These are phyloP conservation scores for Sclerurus mexicanus DNA, from an alignment of 2,113 vertebrate genomes.

Conservation along the genomic window DNA sequence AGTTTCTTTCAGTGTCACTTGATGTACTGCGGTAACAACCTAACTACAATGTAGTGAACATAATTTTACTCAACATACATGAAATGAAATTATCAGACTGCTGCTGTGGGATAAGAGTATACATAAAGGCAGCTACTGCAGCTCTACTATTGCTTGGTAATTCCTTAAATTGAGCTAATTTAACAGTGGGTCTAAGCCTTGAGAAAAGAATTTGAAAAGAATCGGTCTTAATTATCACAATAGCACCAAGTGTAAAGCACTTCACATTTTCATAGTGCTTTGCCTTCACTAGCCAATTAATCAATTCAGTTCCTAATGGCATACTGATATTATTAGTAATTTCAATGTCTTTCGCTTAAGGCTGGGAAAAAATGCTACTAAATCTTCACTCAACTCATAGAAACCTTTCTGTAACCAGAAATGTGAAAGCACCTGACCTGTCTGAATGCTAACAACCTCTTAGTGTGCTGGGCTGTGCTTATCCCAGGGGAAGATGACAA, in stretches of 20 bases:
- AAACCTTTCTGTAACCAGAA: background rate
- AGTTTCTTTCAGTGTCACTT: background rate
- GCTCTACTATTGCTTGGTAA: background rate
- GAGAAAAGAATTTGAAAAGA: background rate
- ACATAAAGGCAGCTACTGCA: background rate
- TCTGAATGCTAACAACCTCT: background rate
- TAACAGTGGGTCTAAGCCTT: background rate
- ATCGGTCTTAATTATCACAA: conserved; percentile 11
- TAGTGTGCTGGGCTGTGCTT: background rate
- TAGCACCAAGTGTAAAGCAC: background rate
- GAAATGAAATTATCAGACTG: background rate
- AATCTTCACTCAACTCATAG: background rate
- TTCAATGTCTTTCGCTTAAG: background rate
- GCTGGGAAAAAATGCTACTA: background rate
- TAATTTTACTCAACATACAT: background rate
- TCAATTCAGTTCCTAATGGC: background rate
- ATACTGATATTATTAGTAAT: background rate
- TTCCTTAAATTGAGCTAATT: background rate
- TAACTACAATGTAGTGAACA: background rate
- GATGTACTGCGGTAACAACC: background rate
- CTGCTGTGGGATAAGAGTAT: background rate
- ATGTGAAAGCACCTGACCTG: background rate
- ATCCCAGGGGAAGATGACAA: background rate
- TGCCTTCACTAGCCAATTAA: background rate
- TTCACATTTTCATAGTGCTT: background rate